These are phyloP conservation scores for Rhinopomastus cyanomelas DNA, from an alignment of 2,113 vertebrate species.

Conservation along the genomic window DNA sequence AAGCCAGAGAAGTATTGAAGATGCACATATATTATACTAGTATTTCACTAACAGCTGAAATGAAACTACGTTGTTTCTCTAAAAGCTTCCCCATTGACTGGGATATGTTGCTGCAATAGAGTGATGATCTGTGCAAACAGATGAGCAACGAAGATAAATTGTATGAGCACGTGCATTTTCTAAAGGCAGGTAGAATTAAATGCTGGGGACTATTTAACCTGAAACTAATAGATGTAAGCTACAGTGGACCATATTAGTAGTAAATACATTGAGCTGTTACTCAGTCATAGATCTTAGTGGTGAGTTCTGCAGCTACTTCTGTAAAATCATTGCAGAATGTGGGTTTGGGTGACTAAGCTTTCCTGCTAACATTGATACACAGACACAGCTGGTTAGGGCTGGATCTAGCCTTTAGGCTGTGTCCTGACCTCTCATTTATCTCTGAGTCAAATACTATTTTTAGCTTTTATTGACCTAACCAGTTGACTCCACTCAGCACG, in stretches of 20 bases:
- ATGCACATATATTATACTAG: neutral
- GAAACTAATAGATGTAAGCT: neutral
- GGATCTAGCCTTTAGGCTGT: neutral
- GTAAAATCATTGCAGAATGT: neutral
- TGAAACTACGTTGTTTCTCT: neutral
- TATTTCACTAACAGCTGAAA: neutral
- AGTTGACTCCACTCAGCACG: neutral
- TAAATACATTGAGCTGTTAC: neutral
- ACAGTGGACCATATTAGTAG: neutral
- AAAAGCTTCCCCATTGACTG: neutral
- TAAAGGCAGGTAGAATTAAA: neutral
- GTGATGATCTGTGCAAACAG: neutral
- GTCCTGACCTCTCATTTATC: neutral
- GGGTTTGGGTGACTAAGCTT: neutral
- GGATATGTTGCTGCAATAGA: neutral
- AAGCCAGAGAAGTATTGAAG: neutral
- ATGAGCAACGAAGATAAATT: neutral
- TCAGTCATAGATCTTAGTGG: neutral
- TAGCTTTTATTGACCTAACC: neutral
- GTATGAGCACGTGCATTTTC: neutral
- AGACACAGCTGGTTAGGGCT: neutral
- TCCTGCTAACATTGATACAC: neutral
- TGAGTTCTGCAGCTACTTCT: neutral
- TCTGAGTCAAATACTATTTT: conserved; percentile 8
- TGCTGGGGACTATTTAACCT: neutral